These are phyloP conservation scores for Aphaenogaster floridana DNA, from an alignment of 1,140 invertebrate genomes.

Conservation along the genomic window DNA sequence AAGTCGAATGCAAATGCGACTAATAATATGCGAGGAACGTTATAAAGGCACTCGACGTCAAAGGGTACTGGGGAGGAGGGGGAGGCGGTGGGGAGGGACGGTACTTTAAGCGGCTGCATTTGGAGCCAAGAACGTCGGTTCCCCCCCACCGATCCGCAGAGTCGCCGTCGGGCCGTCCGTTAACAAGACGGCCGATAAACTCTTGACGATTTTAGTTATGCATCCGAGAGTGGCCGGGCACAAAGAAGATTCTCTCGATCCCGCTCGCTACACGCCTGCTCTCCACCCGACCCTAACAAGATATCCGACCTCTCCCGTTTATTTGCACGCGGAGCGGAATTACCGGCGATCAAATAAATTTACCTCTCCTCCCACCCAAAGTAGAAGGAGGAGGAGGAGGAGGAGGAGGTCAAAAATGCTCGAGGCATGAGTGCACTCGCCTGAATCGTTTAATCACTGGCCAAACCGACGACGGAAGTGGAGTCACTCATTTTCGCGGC, in stretches of 20 bases:
- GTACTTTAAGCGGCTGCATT: slow-evolving; percentile 54
- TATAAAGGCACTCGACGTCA: slow-evolving; percentile 67
- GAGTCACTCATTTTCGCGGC: not conserved
- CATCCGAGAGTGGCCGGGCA: slow-evolving; percentile 60
- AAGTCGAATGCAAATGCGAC: slow-evolving; percentile 71
- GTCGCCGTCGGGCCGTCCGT: slow-evolving; percentile 55
- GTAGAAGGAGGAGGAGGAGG: no score
- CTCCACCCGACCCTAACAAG: slow-evolving; percentile 56
- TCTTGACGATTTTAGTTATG: slow-evolving; percentile 68
- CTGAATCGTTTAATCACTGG: not conserved
- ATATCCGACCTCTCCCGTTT: slow-evolving; percentile 51
- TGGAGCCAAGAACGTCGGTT: slow-evolving; percentile 64
- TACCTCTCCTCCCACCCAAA: not conserved
- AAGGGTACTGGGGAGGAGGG: slow-evolving; percentile 31
- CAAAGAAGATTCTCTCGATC: slow-evolving; percentile 70
- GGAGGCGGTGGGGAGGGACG: not conserved
- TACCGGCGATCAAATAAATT: slow-evolving; percentile 49
- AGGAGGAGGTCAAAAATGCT: not conserved
- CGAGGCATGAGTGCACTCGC: not conserved
- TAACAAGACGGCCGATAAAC: slow-evolving; percentile 74
- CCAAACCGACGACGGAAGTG: not conserved
- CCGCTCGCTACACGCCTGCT: slow-evolving; percentile 21
- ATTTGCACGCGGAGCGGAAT: slow-evolving; percentile 49
- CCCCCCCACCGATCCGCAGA: not conserved
- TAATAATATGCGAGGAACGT: slow-evolving; percentile 64